phyloP scores from a whole-genome alignment of 2,113 vertebrate genomes.

The Amazona guildingii region DNA sequence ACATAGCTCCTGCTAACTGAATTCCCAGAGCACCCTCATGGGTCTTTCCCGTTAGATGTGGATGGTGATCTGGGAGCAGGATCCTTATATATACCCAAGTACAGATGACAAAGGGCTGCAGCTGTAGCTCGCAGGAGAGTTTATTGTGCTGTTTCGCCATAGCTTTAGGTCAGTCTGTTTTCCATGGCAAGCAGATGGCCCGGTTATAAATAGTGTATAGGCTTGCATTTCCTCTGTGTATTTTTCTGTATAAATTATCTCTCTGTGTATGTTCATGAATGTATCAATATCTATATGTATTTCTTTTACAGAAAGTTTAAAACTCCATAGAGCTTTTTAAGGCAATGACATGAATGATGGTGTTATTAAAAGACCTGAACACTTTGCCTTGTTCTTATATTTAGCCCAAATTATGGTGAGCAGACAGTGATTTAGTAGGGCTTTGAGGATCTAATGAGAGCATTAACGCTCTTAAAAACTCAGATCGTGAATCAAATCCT shows the following conservation, averaged over 20 bases:
- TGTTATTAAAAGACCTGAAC: not conserved
- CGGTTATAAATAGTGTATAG: not conserved
- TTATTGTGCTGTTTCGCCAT: not conserved
- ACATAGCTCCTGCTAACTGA: not conserved
- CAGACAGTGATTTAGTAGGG: not conserved
- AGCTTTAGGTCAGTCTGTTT: not conserved
- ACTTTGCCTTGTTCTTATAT: not conserved
- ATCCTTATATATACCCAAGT: not conserved
- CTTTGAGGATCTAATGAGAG: not conserved
- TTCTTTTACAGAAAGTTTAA: not conserved
- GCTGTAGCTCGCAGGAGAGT: not conserved
- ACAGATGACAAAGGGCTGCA: not conserved
- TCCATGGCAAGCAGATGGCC: not conserved
- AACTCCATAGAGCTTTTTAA: not conserved
- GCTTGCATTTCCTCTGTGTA: not conserved
- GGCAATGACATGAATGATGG: not conserved
- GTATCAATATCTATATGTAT: not conserved
- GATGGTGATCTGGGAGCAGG: not conserved
- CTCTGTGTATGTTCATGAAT: not conserved
- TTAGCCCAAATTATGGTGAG: not conserved
- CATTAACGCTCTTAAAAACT: constrained; percentile 17
- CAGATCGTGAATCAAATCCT: constrained; percentile 18
- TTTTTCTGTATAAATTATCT: not conserved
- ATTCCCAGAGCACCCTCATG: rapidly evolving
- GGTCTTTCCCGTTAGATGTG: not conserved